These are phyloP conservation scores for Crotophaga sulcirostris DNA, from an alignment of 2,113 vertebrate genomes.

Conservation along the genomic window DNA sequence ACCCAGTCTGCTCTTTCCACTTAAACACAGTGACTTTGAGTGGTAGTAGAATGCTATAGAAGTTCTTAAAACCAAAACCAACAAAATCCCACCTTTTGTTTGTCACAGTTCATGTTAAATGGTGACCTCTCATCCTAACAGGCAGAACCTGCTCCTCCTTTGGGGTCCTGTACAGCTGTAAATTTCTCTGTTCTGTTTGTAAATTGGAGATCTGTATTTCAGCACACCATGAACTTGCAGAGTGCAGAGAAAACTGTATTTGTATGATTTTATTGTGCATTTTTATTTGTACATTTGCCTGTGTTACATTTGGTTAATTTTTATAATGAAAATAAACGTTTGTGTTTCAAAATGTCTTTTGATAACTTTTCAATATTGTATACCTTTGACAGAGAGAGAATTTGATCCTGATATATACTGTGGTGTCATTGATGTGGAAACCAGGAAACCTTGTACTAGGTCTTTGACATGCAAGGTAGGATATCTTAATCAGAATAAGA, in stretches of 20 bases:
- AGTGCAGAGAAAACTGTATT: not conserved
- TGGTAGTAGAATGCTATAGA: not conserved
- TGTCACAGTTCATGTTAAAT: not conserved
- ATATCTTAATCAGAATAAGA: not conserved
- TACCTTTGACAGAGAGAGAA: conserved; percentile 87
- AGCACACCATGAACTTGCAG: not conserved
- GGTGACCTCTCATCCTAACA: not conserved
- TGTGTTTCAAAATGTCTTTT: not conserved
- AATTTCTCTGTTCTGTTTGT: not conserved
- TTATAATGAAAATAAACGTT: not conserved
- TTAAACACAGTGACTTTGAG: not conserved
- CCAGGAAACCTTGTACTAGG: conserved; percentile 97
- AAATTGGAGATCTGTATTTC: not conserved
- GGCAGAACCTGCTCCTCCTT: not conserved
- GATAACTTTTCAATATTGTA: not conserved
- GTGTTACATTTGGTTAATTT: not conserved
- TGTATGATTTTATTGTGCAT: not conserved
- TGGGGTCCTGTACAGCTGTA: not conserved
- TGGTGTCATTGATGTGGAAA: conserved; percentile 94
- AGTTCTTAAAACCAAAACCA: not conserved
- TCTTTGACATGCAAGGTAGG: conserved; percentile 99
- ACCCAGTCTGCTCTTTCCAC: not conserved
- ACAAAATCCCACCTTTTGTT: fast-evolving
- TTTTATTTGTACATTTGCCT: not conserved
- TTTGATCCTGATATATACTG: conserved; percentile 98